Evolutionary conservation across 2,113 vertebrate genomes (phyloP).

Genomic region (Polyodon spathula): DNA sequence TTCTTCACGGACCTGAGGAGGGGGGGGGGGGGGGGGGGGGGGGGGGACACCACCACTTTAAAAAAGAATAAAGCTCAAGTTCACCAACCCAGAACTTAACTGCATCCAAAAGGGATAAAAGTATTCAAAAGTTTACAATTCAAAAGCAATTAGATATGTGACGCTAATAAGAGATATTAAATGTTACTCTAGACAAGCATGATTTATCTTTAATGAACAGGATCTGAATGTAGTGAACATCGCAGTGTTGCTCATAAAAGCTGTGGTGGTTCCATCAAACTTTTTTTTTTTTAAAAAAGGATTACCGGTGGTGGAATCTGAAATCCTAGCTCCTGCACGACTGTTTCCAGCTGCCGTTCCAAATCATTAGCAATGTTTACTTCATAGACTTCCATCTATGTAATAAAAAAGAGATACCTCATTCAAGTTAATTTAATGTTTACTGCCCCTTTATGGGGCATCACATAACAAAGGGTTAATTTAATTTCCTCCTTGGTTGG

Average conservation of each 20-base stretch:
- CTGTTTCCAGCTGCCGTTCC: constrained; percentile 54
- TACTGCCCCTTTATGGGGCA: background rate
- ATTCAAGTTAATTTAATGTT: background rate
- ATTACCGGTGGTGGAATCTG: constrained; percentile 51
- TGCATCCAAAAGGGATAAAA: background rate
- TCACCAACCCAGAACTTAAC: background rate
- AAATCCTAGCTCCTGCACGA: constrained; percentile 68
- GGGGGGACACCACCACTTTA: no score
- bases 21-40: no score
- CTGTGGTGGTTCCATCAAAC: no score
- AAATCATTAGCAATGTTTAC: constrained; percentile 67
- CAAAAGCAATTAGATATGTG: no score
- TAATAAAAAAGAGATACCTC: background rate
- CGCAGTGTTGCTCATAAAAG: no score
- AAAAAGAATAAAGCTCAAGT: no score
- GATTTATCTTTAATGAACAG: no score
- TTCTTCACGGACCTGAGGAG: no score
- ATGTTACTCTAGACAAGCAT: no score
- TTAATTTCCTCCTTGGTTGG: background rate
- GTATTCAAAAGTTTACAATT: background rate
- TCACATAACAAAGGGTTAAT: no score
- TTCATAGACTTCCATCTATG: constrained; percentile 73
- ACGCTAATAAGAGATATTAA: no score
- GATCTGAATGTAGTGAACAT: no score
- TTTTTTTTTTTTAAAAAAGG: background rate